Conservation (phyloP, 2,113 vertebrate genomes). For the Sciurus niger region DNA sequence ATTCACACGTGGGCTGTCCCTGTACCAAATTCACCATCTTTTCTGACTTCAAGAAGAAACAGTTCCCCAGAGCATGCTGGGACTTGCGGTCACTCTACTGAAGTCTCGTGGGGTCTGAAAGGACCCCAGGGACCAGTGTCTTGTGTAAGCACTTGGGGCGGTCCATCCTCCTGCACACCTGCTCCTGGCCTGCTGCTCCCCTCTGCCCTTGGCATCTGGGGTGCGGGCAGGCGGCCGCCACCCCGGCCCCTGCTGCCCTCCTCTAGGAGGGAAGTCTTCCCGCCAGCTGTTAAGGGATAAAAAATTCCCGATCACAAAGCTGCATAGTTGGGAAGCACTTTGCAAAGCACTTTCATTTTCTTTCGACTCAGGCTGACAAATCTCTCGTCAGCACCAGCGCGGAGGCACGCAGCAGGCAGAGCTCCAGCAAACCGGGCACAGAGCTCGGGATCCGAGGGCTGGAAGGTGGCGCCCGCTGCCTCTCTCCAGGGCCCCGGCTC, state of each 20-base stretch:
- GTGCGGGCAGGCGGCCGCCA: not conserved
- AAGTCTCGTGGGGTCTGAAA: not conserved
- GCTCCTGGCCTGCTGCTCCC: fast-evolving
- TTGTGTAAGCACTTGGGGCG: not conserved
- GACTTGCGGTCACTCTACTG: not conserved
- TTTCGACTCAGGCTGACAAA: slow-evolving; percentile 54
- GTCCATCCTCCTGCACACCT: too few species aligned
- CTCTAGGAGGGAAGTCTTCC: not conserved
- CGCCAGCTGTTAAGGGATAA: not conserved
- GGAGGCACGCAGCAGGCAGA: not conserved
- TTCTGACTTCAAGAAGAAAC: not conserved
- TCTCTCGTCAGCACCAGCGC: not conserved
- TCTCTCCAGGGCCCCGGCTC: not conserved
- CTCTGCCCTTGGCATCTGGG: not conserved
- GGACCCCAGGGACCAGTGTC: not conserved
- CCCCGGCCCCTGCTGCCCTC: not conserved
- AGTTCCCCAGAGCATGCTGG: not conserved
- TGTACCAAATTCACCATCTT: not conserved
- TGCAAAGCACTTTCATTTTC: slow-evolving; percentile 52
- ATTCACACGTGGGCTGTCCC: not conserved
- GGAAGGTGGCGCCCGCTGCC: fast-evolving
- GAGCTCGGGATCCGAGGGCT: not conserved
- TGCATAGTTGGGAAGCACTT: slow-evolving; percentile 37
- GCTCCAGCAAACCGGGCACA: not conserved
- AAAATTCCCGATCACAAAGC: slow-evolving; percentile 24